Evolutionary conservation across 2,888 invertebrate genomes (phyloP).

Genomic region (Anodontia alba): DNA sequence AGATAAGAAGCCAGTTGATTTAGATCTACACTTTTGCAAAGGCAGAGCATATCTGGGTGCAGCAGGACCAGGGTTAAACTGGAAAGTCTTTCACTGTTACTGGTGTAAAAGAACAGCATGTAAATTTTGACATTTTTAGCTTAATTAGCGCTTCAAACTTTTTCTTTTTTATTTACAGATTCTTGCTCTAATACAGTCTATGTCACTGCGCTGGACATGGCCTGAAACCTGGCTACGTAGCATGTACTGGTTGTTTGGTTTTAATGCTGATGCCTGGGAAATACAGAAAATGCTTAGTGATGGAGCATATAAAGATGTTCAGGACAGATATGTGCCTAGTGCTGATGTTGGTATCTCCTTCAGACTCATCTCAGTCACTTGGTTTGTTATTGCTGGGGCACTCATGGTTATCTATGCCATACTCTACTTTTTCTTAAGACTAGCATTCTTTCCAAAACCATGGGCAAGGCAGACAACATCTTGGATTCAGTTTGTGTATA

Average conservation of each 20-base stretch:
- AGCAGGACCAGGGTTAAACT: no score
- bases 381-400: conserved; percentile 64
- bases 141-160: no score
- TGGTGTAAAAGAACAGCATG: no score
- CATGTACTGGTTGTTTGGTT: conserved; percentile 73
- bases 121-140: no score
- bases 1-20: no score
- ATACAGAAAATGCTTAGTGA: conserved; percentile 72
- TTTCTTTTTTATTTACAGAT: conserved; percentile 62
- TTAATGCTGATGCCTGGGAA: conserved; percentile 82
- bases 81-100: no score
- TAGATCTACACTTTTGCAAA: no score
- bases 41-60: no score
- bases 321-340: conserved; percentile 74
- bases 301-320: conserved; percentile 71
- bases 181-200: conserved; percentile 78
- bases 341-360: conserved; percentile 67
- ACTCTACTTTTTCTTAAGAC: conserved; percentile 65
- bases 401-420: conserved; percentile 59
- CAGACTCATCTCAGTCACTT: conserved; percentile 70
- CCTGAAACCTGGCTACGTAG: conserved; percentile 73
- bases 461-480: conserved; percentile 73
- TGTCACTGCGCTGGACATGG: conserved; percentile 81
- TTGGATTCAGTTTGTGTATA: conserved; percentile 70
- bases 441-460: conserved; percentile 68